phyloP scores from a whole-genome alignment of 1,140 invertebrate genomes.

The Sycophila sp. region DNA sequence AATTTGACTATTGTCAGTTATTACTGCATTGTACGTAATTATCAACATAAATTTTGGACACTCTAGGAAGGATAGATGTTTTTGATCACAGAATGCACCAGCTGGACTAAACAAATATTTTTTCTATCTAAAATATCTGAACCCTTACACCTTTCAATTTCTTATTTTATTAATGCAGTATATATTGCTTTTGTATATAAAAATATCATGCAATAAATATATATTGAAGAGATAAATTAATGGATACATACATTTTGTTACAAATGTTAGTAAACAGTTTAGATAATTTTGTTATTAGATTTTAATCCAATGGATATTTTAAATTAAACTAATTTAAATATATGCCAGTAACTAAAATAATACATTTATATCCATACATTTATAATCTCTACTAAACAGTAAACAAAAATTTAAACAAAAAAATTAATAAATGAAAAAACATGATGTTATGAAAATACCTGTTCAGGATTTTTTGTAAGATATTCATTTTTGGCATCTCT shows the following conservation, averaged over 20 bases:
- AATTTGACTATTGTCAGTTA: conserved; percentile 16
- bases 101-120: conserved; percentile 26
- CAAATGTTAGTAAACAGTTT: neutral
- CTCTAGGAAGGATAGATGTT: conserved; percentile 22
- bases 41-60: conserved; percentile 13
- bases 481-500: conserved; percentile 68
- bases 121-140: conserved; percentile 20
- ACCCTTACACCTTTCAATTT: neutral
- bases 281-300: too few relatives aligned
- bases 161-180: conserved; percentile 27
- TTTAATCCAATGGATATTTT: too few relatives aligned
- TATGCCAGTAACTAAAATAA: too few relatives aligned
- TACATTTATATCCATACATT: conserved; percentile 16
- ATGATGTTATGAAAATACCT: conserved; percentile 54
- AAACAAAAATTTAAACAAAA: too few relatives aligned
- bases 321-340: too few relatives aligned
- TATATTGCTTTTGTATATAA: neutral
- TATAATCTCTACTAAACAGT: too few relatives aligned
- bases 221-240: neutral
- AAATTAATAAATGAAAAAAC: neutral
- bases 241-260: neutral
- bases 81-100: conserved; percentile 30
- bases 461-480: conserved; percentile 65
- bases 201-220: conserved; percentile 4
- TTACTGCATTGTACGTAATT: conserved; percentile 31